Conservation (phyloP, 2,888 invertebrate genomes). For the Zaprionus lineosus region DNA sequence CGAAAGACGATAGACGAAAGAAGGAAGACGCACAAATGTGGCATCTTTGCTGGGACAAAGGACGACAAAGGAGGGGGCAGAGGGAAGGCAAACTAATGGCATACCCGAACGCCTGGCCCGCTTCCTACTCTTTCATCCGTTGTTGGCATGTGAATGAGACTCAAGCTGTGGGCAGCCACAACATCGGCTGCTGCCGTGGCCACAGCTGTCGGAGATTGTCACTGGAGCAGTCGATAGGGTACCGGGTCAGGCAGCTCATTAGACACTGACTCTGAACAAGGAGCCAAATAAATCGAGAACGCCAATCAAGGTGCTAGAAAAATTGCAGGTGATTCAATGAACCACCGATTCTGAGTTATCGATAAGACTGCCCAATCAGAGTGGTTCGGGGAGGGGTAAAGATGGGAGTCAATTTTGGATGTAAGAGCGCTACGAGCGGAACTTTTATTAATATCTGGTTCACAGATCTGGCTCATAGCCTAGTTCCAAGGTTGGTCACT, state of each 20-base stretch:
- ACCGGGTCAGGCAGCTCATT: slow-evolving; percentile 32
- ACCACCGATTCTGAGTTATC: too few relatives aligned
- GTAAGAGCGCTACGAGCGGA: too few relatives aligned
- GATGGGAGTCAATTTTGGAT: too few relatives aligned
- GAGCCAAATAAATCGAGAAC: slow-evolving; percentile 16
- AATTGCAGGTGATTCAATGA: neutral
- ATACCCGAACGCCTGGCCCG: slow-evolving; percentile 25
- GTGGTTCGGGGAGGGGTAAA: too few relatives aligned
- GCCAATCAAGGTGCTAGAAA: slow-evolving; percentile 14
- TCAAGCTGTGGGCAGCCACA: slow-evolving; percentile 29
- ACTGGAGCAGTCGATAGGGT: slow-evolving; percentile 16
- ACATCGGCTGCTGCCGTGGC: neutral
- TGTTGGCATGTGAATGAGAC: slow-evolving; percentile 25
- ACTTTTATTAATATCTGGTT: too few relatives aligned
- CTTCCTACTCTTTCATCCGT: neutral
- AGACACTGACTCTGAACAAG: slow-evolving; percentile 9
- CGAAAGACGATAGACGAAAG: neutral
- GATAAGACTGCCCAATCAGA: too few relatives aligned
- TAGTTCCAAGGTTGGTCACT: too few relatives aligned
- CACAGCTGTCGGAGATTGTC: slow-evolving; percentile 27
- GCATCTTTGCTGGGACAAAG: too few relatives aligned
- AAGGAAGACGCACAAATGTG: too few relatives aligned
- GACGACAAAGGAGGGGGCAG: too few relatives aligned
- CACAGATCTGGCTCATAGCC: too few relatives aligned
- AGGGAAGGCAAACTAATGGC: slow-evolving; percentile 35